A percentile compares a stretch with the other conserved stretches of the same genome.
Evolutionary conservation across 2,113 vertebrate species (phyloP).

Genomic region (Orthonyx spaldingii): DNA sequence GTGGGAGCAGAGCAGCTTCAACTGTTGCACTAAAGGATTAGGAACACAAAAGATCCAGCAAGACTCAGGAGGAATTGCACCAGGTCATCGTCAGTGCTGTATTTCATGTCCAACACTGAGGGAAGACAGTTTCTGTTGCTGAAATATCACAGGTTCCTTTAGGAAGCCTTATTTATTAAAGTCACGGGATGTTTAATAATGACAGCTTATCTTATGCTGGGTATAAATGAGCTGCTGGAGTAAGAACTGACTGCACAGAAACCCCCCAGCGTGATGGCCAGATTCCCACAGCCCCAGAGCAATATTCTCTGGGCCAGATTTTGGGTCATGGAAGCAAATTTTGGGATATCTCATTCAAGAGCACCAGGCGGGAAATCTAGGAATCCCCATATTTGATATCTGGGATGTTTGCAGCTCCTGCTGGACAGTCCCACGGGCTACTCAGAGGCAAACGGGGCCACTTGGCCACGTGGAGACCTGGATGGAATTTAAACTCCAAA

Average conservation of each 20-base stretch:
- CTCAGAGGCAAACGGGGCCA: neutral
- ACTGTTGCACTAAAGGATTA: neutral
- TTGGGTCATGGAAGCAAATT: neutral
- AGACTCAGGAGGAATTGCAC: neutral
- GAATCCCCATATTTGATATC: rapidly evolving
- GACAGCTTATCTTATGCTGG: neutral
- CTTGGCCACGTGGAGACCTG: neutral
- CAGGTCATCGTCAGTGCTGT: neutral
- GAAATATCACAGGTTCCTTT: neutral
- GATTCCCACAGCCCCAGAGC: neutral
- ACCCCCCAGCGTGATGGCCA: neutral
- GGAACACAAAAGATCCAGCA: neutral
- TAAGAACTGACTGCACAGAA: neutral
- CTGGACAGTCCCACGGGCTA: neutral
- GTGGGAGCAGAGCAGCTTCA: neutral
- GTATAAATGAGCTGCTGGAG: neutral
- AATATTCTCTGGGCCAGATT: neutral
- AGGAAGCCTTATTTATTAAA: neutral
- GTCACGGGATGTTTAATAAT: neutral
- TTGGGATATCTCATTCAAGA: neutral
- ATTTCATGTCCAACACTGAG: neutral
- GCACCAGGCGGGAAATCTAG: neutral
- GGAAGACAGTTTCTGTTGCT: neutral
- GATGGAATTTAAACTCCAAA: constrained; percentile 33
- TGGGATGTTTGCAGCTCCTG: neutral